Conservation (phyloP, 2,113 vertebrate species). For the Sorex fumeus region DNA sequence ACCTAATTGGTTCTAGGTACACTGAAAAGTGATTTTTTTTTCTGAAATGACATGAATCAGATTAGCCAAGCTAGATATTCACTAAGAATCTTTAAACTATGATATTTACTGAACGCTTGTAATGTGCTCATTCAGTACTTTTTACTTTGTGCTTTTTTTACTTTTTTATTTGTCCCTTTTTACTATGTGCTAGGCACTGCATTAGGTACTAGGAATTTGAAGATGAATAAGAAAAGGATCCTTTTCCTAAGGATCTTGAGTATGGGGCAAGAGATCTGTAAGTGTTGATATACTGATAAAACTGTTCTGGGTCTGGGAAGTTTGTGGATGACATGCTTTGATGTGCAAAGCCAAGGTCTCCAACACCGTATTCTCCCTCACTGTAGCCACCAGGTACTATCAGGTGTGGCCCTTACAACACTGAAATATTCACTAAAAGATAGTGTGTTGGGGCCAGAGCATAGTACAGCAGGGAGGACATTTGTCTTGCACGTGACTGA, state of each 20-base stretch:
- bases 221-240: constrained; percentile 38
- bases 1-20: background rate
- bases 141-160: too few species aligned
- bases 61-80: background rate
- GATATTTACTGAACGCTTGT: background rate
- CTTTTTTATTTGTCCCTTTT: too few species aligned
- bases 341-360: too few species aligned
- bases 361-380: too few species aligned
- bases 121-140: background rate
- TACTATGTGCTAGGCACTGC: background rate
- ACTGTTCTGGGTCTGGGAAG: background rate
- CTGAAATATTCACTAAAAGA: too few species aligned
- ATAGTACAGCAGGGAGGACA: too few species aligned
- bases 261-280: background rate
- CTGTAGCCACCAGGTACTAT: too few species aligned
- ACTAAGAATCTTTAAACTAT: background rate
- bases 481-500: too few species aligned
- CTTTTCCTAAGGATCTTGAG: constrained; percentile 20
- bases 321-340: too few species aligned
- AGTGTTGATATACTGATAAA: constrained; percentile 43
- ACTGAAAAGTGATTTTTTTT: constrained; percentile 9
- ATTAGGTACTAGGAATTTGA: background rate
- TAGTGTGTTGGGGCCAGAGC: too few species aligned
- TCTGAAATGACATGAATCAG: constrained; percentile 39
- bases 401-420: too few species aligned